Base-by-base conservation (phyloP, 2,888 invertebrate genomes). In the Drosophila kuntzei region DNA sequence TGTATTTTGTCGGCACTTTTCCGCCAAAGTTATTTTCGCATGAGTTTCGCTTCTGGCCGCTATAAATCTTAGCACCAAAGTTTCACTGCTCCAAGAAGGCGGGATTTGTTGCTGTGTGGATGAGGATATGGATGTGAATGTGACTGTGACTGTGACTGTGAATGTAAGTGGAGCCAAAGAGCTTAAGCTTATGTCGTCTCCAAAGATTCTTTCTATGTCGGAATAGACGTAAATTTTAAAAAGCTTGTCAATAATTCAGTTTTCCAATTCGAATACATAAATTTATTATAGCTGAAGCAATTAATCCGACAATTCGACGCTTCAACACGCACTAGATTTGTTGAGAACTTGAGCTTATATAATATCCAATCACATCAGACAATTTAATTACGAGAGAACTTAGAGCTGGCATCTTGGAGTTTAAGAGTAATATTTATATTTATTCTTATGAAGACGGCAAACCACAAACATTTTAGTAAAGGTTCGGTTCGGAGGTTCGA, bases 1-100 rank as follows among this genome's bases (percentile, higher is more conserved):
- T 83, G 87, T 83, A 81, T 87, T 83, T 88, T 85, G 78, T 80
- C 76, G 80, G 87, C 87, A 86, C 78, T 85, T 85, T 86, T 88
- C 78, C 84, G 88, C 88, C 79, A 83, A 85, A 88, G 87, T 86
- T 86, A 87, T 85, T 85, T 86, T 85, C 76, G 85, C 76, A 67
- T 65, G 86, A 74, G 79, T 67, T 82, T 74, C 71, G 70, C 70
- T 54, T 44, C 44, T 57, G 50, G 18, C 50, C 60, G 80, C 84
- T 71, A 88, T 85, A 85, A 85, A 88, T 85, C 85, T 85, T 85
- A 14, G 64, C 51, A 61, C 51, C 54, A 44, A 67, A 77, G 67
- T 65, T 79, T 65, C 61, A 51, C 53, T 64, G 61, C 53, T 64
- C 36, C 59, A 62, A 18, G 54, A 25, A 59, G 59, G 16, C 18